Conservation (phyloP, 2,888 invertebrate genomes). For the Clepsis dumicolana region DNA sequence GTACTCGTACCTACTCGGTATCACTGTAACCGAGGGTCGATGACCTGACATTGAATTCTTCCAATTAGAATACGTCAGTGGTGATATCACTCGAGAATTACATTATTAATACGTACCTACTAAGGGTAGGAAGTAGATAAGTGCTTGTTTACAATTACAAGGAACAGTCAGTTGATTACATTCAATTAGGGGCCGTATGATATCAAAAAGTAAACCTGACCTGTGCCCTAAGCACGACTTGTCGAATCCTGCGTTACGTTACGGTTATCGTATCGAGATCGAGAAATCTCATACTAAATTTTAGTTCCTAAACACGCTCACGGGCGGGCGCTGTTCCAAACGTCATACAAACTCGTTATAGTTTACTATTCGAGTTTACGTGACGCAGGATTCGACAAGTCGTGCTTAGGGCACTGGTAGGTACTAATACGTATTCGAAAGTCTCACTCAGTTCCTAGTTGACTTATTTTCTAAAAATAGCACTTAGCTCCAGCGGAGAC, state of each 20-base stretch:
- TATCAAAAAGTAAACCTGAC: no score
- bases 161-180: neutral
- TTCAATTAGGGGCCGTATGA: neutral
- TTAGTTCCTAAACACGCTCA: no score
- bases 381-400: no score
- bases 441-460: neutral
- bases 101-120: conserved; percentile 19
- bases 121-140: conserved; percentile 15
- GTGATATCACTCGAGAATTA: conserved; percentile 41
- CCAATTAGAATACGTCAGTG: conserved; percentile 49
- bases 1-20: conserved; percentile 7
- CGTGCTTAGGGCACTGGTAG: no score
- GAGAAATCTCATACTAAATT: no score
- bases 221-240: no score
- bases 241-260: no score
- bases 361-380: no score
- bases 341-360: no score
- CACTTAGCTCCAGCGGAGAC: neutral
- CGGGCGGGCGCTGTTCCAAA: no score
- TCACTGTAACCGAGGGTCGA: conserved; percentile 43
- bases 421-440: neutral
- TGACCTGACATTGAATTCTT: conserved; percentile 51
- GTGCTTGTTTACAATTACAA: neutral
- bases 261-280: no score
- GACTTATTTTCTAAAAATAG: neutral